Percentiles rank a stretch among this genome's conserved stretches.
These are phyloP conservation scores for Hermatobates lingyangjiaoensis DNA, from an alignment of 1,140 invertebrate species.

Conservation along the genomic window DNA sequence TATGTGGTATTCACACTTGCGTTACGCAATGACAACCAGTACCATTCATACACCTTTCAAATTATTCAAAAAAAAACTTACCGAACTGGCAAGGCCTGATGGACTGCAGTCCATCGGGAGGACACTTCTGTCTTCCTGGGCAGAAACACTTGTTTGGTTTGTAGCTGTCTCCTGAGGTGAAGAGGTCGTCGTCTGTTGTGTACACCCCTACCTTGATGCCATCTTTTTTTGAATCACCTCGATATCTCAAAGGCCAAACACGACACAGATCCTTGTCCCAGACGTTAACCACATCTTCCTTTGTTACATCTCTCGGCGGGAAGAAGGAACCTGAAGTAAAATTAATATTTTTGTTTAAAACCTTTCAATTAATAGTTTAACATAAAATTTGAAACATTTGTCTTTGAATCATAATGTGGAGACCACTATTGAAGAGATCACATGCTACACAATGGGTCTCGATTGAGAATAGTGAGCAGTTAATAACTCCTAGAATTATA, in stretches of 20 bases:
- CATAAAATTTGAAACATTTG: too few species aligned
- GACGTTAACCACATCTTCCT: constrained; percentile 49
- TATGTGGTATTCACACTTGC: too few species aligned
- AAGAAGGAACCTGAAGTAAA: constrained; percentile 55
- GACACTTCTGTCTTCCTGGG: constrained; percentile 40
- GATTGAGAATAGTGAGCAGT: too few species aligned
- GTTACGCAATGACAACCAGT: too few species aligned
- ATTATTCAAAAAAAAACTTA: constrained; percentile 31
- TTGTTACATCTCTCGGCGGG: constrained; percentile 48
- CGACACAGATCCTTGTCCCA: constrained; percentile 74
- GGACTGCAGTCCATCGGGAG: constrained; percentile 55
- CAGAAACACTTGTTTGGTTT: constrained; percentile 69
- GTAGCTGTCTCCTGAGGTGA: constrained; percentile 40
- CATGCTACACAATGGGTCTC: too few species aligned
- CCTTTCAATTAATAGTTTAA: too few species aligned
- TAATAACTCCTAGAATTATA: too few species aligned
- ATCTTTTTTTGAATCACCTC: constrained; percentile 33
- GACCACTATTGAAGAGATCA: too few species aligned
- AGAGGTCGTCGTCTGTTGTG: constrained; percentile 44
- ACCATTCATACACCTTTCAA: too few species aligned
- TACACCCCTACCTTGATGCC: constrained; percentile 50
- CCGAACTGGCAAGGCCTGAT: constrained; percentile 73
- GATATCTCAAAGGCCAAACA: constrained; percentile 51
- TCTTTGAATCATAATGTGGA: too few species aligned
- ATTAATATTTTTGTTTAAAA: not conserved